These are phyloP conservation scores for Phylloscopus collybita DNA, from an alignment of 2,797 vertebrate species.

Conservation along the genomic window DNA sequence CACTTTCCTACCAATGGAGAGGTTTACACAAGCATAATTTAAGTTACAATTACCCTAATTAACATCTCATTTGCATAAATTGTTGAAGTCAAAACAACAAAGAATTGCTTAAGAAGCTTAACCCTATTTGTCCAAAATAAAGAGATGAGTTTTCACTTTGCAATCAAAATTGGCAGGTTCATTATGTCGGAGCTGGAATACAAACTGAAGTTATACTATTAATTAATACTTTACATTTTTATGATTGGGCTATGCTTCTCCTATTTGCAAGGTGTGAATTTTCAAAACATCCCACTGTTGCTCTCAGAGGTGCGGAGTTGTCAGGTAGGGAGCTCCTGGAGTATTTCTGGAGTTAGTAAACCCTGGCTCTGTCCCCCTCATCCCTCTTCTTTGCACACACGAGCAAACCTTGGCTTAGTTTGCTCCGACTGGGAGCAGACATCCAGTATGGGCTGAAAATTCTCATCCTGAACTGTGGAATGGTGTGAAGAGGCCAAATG, in stretches of 20 bases:
- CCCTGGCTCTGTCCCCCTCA: not conserved
- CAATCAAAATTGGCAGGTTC: constrained; percentile 80
- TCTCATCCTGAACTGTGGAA: not conserved
- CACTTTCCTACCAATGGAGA: constrained; percentile 89
- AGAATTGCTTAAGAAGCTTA: constrained; percentile 87
- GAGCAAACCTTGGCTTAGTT: not conserved
- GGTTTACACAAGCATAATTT: constrained; percentile 92
- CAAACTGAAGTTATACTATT: constrained; percentile 63
- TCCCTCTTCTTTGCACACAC: not conserved
- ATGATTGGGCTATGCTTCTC: constrained; percentile 8
- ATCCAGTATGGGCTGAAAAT: not conserved
- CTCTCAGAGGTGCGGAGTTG: not conserved
- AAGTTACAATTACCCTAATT: constrained; percentile 94
- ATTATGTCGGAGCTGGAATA: constrained; percentile 54
- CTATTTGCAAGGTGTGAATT: constrained; percentile 23
- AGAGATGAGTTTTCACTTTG: constrained; percentile 85
- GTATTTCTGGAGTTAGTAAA: not conserved
- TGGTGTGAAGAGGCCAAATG: not conserved
- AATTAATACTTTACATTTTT: constrained; percentile 66
- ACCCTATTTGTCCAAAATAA: constrained; percentile 88
- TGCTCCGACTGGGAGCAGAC: not conserved
- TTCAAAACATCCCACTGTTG: not conserved
- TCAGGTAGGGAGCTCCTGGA: not conserved
- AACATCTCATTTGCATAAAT: constrained; percentile 99
- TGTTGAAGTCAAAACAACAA: constrained; percentile 94